phyloP scores from a whole-genome alignment of 2,113 vertebrate genomes.

The Aptenodytes patagonicus region DNA sequence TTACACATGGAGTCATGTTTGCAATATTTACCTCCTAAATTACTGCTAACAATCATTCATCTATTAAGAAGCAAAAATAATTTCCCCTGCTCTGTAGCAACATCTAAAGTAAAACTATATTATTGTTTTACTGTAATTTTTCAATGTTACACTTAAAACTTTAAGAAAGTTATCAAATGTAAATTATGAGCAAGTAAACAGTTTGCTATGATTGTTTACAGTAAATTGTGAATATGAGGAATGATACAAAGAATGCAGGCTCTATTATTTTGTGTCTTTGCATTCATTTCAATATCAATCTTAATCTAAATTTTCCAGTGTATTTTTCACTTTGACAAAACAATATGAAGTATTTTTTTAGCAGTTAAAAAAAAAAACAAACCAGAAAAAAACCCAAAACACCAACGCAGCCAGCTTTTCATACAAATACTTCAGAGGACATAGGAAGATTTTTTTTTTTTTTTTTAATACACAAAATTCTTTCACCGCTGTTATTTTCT shows the following conservation, averaged over 20 bases:
- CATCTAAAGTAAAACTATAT: background rate
- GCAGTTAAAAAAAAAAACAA: background rate
- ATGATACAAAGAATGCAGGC: background rate
- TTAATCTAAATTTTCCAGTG: background rate
- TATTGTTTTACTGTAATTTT: background rate
- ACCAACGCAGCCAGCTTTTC: background rate
- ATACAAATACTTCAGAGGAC: background rate
- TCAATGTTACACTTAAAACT: background rate
- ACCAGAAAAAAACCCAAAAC: too few species aligned
- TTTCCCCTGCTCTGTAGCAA: background rate
- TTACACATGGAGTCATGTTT: background rate
- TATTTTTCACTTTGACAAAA: background rate
- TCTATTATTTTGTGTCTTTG: background rate
- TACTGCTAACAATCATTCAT: background rate
- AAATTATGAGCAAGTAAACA: background rate
- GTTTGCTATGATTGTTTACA: background rate
- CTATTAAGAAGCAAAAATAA: background rate
- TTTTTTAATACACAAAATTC: background rate
- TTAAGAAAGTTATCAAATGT: background rate
- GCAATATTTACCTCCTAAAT: background rate
- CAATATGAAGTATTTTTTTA: background rate
- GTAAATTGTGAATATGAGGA: background rate
- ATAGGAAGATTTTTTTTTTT: too few species aligned
- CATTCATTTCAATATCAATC: background rate
- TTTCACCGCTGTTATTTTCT: background rate